Evolutionary conservation across 2,113 vertebrate species (phyloP).

Genomic region (Scortum barcoo): DNA sequence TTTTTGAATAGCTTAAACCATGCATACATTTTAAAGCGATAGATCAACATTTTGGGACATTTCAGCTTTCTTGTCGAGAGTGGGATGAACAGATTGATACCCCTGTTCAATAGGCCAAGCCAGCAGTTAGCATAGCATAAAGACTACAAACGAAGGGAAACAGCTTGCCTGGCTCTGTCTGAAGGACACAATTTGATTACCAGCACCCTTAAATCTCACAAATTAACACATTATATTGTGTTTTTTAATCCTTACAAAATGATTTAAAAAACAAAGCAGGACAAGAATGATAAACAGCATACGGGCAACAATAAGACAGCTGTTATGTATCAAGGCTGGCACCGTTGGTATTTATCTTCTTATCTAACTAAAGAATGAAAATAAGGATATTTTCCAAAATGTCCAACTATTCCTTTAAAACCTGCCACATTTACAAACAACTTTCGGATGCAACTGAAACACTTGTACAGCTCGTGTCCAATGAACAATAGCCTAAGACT

Average conservation of each 20-base stretch:
- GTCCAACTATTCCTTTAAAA: background rate
- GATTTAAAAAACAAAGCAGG: background rate
- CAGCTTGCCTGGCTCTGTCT: background rate
- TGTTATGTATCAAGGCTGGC: too few species aligned
- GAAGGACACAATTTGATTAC: background rate
- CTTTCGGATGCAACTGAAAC: background rate
- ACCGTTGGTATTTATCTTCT: background rate
- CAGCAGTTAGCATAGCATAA: background rate
- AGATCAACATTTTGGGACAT: background rate
- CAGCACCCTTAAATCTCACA: background rate
- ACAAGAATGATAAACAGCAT: background rate
- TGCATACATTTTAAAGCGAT: background rate
- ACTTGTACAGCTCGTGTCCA: background rate
- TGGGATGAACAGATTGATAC: too few species aligned
- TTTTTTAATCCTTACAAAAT: too few species aligned
- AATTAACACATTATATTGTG: too few species aligned
- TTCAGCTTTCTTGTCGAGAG: background rate
- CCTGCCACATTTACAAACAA: too few species aligned
- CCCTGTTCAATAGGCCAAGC: too few species aligned
- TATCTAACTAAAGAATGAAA: background rate
- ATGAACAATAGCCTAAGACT: background rate
- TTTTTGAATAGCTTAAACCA: background rate
- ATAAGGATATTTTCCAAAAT: background rate
- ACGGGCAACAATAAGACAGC: too few species aligned
- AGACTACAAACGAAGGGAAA: background rate